These are phyloP conservation scores for Indicator maculatus DNA, from an alignment of 2,113 vertebrate genomes.

Conservation along the genomic window DNA sequence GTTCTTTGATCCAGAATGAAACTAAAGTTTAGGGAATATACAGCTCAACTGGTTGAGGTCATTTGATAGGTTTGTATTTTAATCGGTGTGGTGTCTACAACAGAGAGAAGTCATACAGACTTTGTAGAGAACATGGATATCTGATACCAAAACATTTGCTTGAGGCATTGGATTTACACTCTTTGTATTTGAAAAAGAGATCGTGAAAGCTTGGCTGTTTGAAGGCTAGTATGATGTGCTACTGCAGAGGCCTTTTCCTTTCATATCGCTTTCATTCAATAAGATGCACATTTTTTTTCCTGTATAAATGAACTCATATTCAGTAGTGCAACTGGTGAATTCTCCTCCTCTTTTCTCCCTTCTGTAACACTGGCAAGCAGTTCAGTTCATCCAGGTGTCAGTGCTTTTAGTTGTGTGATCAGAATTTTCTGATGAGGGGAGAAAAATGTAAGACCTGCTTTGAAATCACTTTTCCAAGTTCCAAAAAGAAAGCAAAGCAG, in stretches of 20 bases:
- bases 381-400: slow-evolving; percentile 56
- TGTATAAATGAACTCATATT: slow-evolving; percentile 60
- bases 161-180: slow-evolving; percentile 16
- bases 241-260: slow-evolving; percentile 47
- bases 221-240: slow-evolving; percentile 1
- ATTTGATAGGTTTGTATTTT: not conserved
- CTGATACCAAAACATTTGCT: not conserved
- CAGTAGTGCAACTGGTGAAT: slow-evolving; percentile 56
- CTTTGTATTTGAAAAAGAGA: not conserved
- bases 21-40: not conserved
- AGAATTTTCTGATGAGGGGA: slow-evolving; percentile 65
- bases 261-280: slow-evolving; percentile 57
- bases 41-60: not conserved
- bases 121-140: not conserved
- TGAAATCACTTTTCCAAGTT: slow-evolving; percentile 57
- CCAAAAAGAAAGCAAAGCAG: slow-evolving; percentile 20
- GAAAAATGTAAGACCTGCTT: slow-evolving; percentile 41
- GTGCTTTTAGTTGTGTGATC: slow-evolving; percentile 49
- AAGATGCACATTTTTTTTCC: slow-evolving; percentile 56
- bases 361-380: slow-evolving; percentile 40
- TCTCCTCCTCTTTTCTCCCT: slow-evolving; percentile 51
- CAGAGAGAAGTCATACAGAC: not conserved
- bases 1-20: not conserved
- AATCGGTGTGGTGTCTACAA: not conserved
- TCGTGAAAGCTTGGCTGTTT: not conserved